These are phyloP conservation scores for Diglossa brunneiventris DNA, from an alignment of 2,113 vertebrate genomes.

Conservation along the genomic window DNA sequence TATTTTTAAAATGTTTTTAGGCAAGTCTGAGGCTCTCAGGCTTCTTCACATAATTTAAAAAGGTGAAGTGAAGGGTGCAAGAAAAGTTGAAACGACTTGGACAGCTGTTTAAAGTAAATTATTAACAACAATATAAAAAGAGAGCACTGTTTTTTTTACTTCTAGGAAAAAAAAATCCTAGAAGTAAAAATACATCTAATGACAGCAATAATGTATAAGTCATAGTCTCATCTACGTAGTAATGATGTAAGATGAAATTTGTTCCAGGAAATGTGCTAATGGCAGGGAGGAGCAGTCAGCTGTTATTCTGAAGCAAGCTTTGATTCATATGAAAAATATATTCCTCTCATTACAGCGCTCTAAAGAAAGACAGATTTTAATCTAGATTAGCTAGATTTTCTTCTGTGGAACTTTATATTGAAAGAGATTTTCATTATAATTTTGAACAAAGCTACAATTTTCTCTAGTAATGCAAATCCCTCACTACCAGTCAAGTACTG, in stretches of 20 bases:
- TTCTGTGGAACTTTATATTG: not conserved
- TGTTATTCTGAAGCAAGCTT: not conserved
- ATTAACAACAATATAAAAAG: not conserved
- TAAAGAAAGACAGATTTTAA: not conserved
- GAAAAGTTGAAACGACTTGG: not conserved
- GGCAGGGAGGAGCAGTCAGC: rapidly evolving
- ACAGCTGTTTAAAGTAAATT: not conserved
- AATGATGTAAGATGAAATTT: not conserved
- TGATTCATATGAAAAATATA: not conserved
- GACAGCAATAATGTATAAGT: not conserved
- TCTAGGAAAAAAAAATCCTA: not conserved
- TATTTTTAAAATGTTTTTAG: not conserved
- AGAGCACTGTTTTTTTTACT: not conserved
- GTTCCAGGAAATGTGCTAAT: not conserved
- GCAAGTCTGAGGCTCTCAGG: not conserved
- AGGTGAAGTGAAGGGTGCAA: not conserved
- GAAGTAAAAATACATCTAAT: not conserved
- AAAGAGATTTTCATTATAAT: constrained; percentile 6
- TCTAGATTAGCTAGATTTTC: not conserved
- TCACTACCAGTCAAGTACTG: not conserved
- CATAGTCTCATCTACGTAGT: not conserved
- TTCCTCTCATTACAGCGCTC: not conserved
- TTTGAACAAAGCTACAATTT: not conserved
- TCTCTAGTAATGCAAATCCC: not conserved
- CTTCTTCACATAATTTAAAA: not conserved